Evolutionary conservation across 2,113 vertebrate species (phyloP), one percentile per base, ranked within the genome.

Genomic region (Datnioides undecimradiatus): DNA sequence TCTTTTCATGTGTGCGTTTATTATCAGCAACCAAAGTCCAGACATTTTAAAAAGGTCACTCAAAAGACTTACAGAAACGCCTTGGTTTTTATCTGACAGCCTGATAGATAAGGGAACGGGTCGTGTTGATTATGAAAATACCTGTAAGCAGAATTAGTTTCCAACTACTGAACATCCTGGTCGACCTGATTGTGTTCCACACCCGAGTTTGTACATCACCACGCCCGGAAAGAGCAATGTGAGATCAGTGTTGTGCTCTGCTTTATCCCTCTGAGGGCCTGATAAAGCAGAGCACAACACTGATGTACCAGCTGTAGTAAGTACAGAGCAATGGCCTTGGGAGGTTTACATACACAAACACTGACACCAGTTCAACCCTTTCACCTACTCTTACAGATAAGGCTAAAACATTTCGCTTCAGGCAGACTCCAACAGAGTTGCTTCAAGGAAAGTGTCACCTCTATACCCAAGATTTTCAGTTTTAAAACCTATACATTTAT

Each of bases 11-110:
- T 57, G 41, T 58, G 6, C 9, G 11, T 58, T 68, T 68, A 68
- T 76, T 89, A 77, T 87, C 83, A 68, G 58, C 34, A 31, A 48
- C 36, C 69, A 76, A 72, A 87, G 80, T 86, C 33, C 67, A 80
- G 13, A 31, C 48, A 67, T 79, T 79, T 76, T 71, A 0, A 23
- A 68, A 52, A 6, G 41, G 10, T 49, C 43, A 59, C 6, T 4
- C 8, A 8, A 40, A 49, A 45, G 34, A 31, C 52, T 70, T 5
- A 1, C 33, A 36, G 17, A 60, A 51, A 55, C 7, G 4, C 46
- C 49, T 51, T 6, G 10, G 3, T 54, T 27, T 76, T 69, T 52
- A 80, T 83, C 73, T 66, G 23, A 21, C 33, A 41, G 7, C 16
- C 33, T 65, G 73, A 86, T 83, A 67, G n/a, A n/a, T n/a, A 86